Conservation (phyloP, 2,797 vertebrate species). For the Parambassis ranga region DNA sequence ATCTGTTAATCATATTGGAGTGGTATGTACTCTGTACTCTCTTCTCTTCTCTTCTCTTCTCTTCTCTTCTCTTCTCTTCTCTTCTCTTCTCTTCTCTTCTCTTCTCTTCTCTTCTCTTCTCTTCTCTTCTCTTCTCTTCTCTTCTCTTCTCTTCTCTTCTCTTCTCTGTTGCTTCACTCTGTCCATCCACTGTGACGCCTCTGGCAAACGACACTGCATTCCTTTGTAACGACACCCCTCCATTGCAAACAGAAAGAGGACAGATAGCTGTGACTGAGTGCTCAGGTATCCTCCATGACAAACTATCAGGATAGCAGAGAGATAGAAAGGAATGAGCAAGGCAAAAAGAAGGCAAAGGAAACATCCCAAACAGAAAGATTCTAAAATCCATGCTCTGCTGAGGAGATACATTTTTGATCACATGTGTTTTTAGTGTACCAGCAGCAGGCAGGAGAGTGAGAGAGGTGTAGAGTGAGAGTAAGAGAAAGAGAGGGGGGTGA, state of each 20-base stretch:
- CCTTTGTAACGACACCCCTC: slow-evolving; percentile 76
- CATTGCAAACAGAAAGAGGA: slow-evolving; percentile 48
- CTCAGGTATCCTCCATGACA: slow-evolving; percentile 46
- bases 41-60: slow-evolving; percentile 9
- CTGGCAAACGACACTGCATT: slow-evolving; percentile 72
- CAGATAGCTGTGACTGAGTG: slow-evolving; percentile 38
- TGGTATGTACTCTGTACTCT: slow-evolving; percentile 31
- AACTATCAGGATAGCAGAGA: background rate
- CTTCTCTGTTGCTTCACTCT: slow-evolving; percentile 47
- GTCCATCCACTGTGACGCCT: slow-evolving; percentile 70
- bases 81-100: slow-evolving; percentile 5
- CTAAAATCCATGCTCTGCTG: slow-evolving; percentile 29
- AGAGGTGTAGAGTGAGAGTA: background rate
- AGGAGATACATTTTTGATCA: slow-evolving; percentile 41
- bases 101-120: background rate
- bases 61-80: background rate
- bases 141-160: background rate
- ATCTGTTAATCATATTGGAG: background rate
- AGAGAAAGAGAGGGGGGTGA: slow-evolving; percentile 2
- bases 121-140: background rate
- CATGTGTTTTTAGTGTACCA: slow-evolving; percentile 42
- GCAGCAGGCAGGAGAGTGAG: slow-evolving; percentile 18
- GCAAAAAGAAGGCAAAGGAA: background rate
- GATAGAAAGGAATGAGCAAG: background rate
- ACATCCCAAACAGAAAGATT: slow-evolving; percentile 14